Base-by-base conservation (phyloP, 2,797 vertebrate genomes). In the Forpus xanthops region DNA sequence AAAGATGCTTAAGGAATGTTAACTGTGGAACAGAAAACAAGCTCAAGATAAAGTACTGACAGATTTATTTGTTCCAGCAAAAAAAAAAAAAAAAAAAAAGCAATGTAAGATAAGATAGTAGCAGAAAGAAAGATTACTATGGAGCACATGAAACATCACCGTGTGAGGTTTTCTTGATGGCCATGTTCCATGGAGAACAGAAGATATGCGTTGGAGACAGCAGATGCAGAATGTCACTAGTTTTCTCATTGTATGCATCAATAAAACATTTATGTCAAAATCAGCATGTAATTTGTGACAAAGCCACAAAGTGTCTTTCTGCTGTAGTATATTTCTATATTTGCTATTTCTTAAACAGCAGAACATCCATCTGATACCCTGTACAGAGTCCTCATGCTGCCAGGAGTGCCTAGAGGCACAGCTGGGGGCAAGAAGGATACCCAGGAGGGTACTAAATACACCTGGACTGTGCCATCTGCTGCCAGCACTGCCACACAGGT, bases 11-110 rank as follows among this genome's bases (percentile, higher is more conserved):
- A 35, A 75, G 62, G 85, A 92, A 91, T 73, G 44, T 79, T 94
- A 87, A 84, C 66, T 70, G 64, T 1, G 1, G 67, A 52, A 56
- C 55, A 75, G 68, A 80, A 82, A 90, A 74, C 66, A 89, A 87
- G 50, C 78, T 84, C 3, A 23, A 5, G 56, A 50, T 75, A 68
- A 92, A 79, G 84, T n/a, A 60, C 21, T 31, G 45, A 83, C 70
- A 84, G 58, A 94, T 75, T 93, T 84, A 93, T 90, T 86, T 86
- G 42, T 56, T 68, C 41, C 71, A 88, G 33, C 17, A 75, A 58
- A 75, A n/a, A n/a, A n/a, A n/a, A n/a, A n/a, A n/a, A n/a, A n/a
- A n/a, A n/a, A n/a, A n/a, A n/a, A n/a, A n/a, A n/a, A n/a, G n/a
- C n/a, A n/a, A n/a, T n/a, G n/a, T n/a, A n/a, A n/a, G n/a, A n/a